Percentiles rank a stretch among this genome's conserved stretches.
phyloP scores from a whole-genome alignment of 1,140 invertebrate genomes.

The Penaeus chinensis region DNA sequence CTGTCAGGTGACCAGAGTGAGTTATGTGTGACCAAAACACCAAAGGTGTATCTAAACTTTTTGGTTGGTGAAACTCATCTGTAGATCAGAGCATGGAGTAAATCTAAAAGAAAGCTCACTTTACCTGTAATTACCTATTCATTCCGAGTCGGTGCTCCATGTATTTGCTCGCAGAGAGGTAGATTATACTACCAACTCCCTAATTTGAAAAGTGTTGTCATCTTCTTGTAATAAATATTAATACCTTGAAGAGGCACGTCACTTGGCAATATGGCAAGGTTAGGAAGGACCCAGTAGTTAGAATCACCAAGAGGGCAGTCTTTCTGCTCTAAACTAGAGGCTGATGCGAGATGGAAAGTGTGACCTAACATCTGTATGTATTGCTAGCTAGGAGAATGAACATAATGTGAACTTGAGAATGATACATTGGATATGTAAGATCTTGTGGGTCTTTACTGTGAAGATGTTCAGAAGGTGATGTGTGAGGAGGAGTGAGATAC shows the following conservation, averaged over 20 bases:
- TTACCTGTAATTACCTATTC: no score
- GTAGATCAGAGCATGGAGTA: slow-evolving; percentile 24
- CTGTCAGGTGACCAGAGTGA: slow-evolving; percentile 39
- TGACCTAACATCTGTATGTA: slow-evolving; percentile 9
- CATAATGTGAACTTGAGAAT: slow-evolving; percentile 1
- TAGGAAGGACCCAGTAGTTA: slow-evolving; percentile 34
- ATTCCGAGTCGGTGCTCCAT: no score
- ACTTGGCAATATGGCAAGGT: not conserved
- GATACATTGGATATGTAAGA: not conserved
- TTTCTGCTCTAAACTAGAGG: not conserved
- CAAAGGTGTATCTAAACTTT: slow-evolving; percentile 15
- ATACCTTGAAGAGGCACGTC: slow-evolving; percentile 28
- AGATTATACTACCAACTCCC: not conserved
- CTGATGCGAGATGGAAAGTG: not conserved
- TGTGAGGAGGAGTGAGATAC: not conserved
- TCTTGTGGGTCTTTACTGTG: slow-evolving; percentile 7
- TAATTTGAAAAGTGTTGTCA: slow-evolving; percentile 26
- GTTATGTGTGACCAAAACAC: slow-evolving; percentile 34
- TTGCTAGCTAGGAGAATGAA: slow-evolving; percentile 15
- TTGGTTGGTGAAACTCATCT: not conserved
- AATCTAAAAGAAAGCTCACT: not conserved
- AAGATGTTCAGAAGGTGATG: slow-evolving; percentile 19
- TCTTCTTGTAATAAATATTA: slow-evolving; percentile 28
- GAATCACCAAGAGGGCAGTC: not conserved
- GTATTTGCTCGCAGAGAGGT: not conserved